Conservation (phyloP, 2,797 vertebrate genomes). For the Enteromius argenteus region DNA sequence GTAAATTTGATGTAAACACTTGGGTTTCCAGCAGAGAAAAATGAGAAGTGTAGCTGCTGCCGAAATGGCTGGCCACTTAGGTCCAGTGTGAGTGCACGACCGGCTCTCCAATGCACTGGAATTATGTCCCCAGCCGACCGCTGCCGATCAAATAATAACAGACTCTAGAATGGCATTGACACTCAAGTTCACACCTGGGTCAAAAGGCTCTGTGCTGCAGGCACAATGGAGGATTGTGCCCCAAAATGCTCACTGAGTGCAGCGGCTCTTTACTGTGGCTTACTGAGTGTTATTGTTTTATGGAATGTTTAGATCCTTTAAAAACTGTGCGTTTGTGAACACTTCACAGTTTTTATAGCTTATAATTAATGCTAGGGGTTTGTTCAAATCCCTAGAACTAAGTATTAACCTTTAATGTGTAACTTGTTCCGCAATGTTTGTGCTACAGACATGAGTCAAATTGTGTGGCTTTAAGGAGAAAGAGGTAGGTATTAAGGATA, state of each 20-base stretch:
- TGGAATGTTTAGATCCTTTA: background rate
- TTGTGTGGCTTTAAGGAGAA: background rate
- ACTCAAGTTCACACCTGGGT: constrained; percentile 43
- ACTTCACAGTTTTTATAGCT: background rate
- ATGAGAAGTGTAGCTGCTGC: constrained; percentile 9
- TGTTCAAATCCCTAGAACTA: constrained; percentile 11
- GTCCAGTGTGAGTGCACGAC: constrained; percentile 29
- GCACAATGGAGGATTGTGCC: constrained; percentile 11
- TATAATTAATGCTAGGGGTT: background rate
- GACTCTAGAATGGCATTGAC: constrained; percentile 31
- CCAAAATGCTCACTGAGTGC: constrained; percentile 11
- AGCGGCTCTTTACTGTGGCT: background rate
- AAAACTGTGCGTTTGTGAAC: background rate
- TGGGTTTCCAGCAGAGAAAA: constrained; percentile 47
- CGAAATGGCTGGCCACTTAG: constrained; percentile 37
- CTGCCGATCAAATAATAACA: constrained; percentile 47
- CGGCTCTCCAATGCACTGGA: constrained; percentile 19
- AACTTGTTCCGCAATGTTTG: background rate
- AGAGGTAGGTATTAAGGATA: background rate
- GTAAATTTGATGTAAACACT: constrained; percentile 49
- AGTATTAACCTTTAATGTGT: background rate
- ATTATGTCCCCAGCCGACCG: constrained; percentile 17
- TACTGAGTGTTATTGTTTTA: background rate
- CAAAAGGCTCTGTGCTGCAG: constrained; percentile 19
- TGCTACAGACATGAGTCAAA: background rate